Conservation (phyloP, 2,888 invertebrate species). For the Parnassius apollo region DNA sequence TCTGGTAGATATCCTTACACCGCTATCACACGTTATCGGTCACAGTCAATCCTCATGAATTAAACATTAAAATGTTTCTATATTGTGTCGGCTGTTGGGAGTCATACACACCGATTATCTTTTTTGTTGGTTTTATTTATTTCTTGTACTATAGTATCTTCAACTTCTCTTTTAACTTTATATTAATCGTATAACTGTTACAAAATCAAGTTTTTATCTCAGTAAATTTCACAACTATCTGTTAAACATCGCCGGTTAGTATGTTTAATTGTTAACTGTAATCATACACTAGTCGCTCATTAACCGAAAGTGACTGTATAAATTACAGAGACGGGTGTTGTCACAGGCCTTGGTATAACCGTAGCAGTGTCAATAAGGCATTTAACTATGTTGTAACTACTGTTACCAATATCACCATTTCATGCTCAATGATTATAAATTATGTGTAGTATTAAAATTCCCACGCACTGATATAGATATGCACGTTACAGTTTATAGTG, state of each 20-base stretch:
- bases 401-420: conserved; percentile 23
- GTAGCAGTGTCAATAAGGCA: conserved; percentile 49
- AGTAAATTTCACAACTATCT: conserved; percentile 16
- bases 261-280: conserved; percentile 21
- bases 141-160: too few relatives aligned
- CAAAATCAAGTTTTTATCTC: too few relatives aligned
- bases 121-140: too few relatives aligned
- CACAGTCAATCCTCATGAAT: too few relatives aligned
- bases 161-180: too few relatives aligned
- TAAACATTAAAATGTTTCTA: too few relatives aligned
- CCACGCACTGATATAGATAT: conserved; percentile 24
- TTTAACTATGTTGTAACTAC: conserved; percentile 42
- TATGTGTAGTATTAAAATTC: conserved; percentile 17
- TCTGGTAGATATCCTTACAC: too few relatives aligned
- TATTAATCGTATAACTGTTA: neutral
- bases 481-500: conserved; percentile 14
- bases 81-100: too few relatives aligned
- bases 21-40: too few relatives aligned
- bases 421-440: conserved; percentile 9
- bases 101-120: too few relatives aligned
- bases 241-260: conserved; percentile 26
- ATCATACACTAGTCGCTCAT: conserved; percentile 43
- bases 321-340: conserved; percentile 41
- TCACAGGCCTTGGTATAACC: conserved; percentile 50
- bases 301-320: conserved; percentile 50